Evolutionary conservation across 2,797 vertebrate species (phyloP).

Genomic region (Sciurus carolinensis): DNA sequence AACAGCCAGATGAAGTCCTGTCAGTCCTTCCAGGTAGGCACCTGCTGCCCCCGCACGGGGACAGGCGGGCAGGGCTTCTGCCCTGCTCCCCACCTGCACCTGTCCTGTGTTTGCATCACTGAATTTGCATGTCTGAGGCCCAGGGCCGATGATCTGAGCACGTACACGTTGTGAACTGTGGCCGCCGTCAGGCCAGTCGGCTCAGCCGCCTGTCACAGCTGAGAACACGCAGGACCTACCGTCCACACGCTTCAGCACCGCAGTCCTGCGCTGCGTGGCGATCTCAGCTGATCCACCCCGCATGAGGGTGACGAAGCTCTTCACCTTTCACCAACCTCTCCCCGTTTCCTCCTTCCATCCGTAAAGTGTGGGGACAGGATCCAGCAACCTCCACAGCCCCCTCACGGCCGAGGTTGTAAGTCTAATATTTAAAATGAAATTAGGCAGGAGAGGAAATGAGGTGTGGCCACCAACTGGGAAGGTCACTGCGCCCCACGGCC

Average conservation of each 20-base stretch:
- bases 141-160: neutral
- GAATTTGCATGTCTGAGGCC: too few relatives aligned
- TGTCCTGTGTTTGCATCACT: too few relatives aligned
- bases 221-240: neutral
- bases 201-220: too few relatives aligned
- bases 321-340: neutral
- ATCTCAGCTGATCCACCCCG: neutral
- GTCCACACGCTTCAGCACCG: neutral
- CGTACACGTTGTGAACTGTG: neutral
- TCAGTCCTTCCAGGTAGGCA: constrained; percentile 95
- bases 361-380: neutral
- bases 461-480: neutral
- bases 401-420: neutral
- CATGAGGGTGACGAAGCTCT: neutral
- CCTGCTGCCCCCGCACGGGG: fast-evolving
- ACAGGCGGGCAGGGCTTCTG: fast-evolving
- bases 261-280: neutral
- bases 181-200: neutral
- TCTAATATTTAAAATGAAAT: neutral
- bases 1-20: constrained; percentile 96
- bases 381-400: neutral
- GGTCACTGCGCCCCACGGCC: fast-evolving
- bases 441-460: neutral
- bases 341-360: neutral
- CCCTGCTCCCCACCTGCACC: too few relatives aligned